These are phyloP conservation scores for Nomada lathburiana DNA, from an alignment of 2,888 invertebrate species.

Conservation along the genomic window DNA sequence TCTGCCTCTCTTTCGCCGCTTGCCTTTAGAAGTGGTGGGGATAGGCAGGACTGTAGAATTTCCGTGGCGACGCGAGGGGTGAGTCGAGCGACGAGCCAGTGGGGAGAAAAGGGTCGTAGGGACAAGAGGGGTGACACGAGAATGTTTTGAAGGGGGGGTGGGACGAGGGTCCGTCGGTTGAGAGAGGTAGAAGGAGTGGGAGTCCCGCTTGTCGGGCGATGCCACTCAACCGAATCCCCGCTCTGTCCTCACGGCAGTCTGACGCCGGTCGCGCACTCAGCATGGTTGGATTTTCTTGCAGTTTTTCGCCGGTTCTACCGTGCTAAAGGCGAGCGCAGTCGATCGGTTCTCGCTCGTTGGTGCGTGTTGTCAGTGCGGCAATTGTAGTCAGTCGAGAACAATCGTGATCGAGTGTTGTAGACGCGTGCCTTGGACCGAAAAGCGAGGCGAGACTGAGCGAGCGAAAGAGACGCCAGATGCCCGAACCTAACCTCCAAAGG, in stretches of 20 bases:
- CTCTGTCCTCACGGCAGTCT: conserved; percentile 78
- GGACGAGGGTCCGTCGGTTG: background rate
- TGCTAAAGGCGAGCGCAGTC: conserved; percentile 36
- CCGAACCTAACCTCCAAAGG: conserved; percentile 75
- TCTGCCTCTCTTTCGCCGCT: conserved; percentile 44
- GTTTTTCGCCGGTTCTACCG: conserved; percentile 68
- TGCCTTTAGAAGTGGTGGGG: conserved; percentile 23
- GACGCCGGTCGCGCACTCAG: conserved; percentile 83
- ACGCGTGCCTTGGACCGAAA: background rate
- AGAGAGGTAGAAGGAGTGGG: conserved; percentile 28
- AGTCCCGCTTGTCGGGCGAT: conserved; percentile 68
- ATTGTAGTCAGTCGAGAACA: background rate
- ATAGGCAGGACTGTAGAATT: conserved; percentile 22
- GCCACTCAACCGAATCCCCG: conserved; percentile 75
- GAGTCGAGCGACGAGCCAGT: background rate
- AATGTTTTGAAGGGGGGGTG: background rate
- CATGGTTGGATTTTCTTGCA: conserved; percentile 73
- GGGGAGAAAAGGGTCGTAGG: conserved; percentile 52
- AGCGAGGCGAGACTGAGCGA: conserved; percentile 20
- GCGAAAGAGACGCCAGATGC: conserved; percentile 68
- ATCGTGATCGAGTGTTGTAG: conserved; percentile 5
- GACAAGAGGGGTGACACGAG: conserved; percentile 31
- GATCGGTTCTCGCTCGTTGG: conserved; percentile 18
- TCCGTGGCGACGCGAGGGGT: conserved; percentile 22
- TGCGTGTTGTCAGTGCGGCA: conserved; percentile 30